A percentile compares a stretch with the other conserved stretches of the same genome.
Conservation (phyloP, 2,888 invertebrate genomes). For the Stratiomys singularior region DNA sequence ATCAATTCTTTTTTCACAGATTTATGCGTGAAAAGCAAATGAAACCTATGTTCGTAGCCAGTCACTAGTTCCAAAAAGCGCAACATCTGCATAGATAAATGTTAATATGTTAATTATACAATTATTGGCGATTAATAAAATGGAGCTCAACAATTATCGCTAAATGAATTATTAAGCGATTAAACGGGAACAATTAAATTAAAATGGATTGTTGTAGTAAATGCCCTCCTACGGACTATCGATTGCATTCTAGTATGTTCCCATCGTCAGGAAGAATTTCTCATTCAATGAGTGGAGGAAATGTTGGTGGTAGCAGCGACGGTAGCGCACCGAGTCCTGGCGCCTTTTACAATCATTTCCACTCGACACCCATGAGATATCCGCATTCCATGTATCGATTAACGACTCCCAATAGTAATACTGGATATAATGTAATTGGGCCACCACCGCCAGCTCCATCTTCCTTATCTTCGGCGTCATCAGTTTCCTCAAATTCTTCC, state of each 20-base stretch:
- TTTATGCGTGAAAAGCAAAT: too few species aligned
- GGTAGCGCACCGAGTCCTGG: conserved; percentile 32
- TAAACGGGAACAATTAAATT: conserved; percentile 21
- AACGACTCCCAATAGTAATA: conserved; percentile 20
- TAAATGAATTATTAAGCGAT: conserved; percentile 23
- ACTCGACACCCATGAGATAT: conserved; percentile 31
- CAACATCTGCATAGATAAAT: too few species aligned
- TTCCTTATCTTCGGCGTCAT: conserved; percentile 12
- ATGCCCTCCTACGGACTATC: conserved; percentile 39
- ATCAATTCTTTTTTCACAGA: too few species aligned
- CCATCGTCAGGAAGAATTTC: conserved; percentile 20
- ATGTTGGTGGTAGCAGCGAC: background rate
- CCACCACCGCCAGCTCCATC: conserved; percentile 35
- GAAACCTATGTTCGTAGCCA: too few species aligned
- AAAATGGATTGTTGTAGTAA: conserved; percentile 47
- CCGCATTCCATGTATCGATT: conserved; percentile 43
- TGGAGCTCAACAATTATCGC: background rate
- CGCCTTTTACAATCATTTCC: conserved; percentile 27
- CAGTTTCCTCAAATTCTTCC: conserved; percentile 23
- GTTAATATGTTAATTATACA: background rate
- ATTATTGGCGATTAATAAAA: background rate
- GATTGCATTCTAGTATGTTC: conserved; percentile 21
- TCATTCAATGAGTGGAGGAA: background rate
- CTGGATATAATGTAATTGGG: conserved; percentile 42
- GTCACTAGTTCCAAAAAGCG: too few species aligned